These are phyloP conservation scores for Oxycera nigricornis DNA, from an alignment of 2,888 invertebrate species.

Conservation along the genomic window DNA sequence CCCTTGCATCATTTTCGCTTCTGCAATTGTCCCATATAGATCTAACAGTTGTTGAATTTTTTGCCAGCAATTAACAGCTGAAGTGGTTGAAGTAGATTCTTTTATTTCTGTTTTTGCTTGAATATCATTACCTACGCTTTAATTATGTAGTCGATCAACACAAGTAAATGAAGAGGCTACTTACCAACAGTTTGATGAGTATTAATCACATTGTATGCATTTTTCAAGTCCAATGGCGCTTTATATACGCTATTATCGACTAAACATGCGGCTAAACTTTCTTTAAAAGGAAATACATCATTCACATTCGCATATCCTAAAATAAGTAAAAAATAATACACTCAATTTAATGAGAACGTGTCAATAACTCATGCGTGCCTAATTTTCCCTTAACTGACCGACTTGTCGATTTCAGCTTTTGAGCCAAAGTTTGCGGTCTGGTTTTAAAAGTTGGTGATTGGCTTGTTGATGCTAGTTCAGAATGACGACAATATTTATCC, in stretches of 20 bases:
- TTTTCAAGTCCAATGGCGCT: slow-evolving; percentile 58
- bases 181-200: no score
- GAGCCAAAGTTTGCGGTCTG: slow-evolving; percentile 87
- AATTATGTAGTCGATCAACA: no score
- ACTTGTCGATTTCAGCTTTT: slow-evolving; percentile 83
- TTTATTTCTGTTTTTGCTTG: no score
- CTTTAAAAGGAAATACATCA: slow-evolving; percentile 73
- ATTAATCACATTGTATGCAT: slow-evolving; percentile 58
- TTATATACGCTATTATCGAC: slow-evolving; percentile 58
- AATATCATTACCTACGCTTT: no score
- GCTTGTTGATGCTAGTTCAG: slow-evolving; percentile 59
- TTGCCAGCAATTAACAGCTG: slow-evolving; percentile 94
- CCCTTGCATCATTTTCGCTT: slow-evolving; percentile 82
- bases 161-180: no score
- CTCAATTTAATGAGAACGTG: neutral
- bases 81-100: no score
- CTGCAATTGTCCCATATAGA: slow-evolving; percentile 92
- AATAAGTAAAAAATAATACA: neutral
- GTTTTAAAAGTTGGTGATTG: slow-evolving; percentile 61
- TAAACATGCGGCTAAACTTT: slow-evolving; percentile 67
- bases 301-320: slow-evolving; percentile 79
- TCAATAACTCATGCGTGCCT: slow-evolving; percentile 47
- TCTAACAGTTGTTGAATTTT: slow-evolving; percentile 92
- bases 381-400: slow-evolving; percentile 80
- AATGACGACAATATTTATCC: slow-evolving; percentile 55